Conservation (phyloP, 2,888 invertebrate genomes). For the Tiliacea aurago region DNA sequence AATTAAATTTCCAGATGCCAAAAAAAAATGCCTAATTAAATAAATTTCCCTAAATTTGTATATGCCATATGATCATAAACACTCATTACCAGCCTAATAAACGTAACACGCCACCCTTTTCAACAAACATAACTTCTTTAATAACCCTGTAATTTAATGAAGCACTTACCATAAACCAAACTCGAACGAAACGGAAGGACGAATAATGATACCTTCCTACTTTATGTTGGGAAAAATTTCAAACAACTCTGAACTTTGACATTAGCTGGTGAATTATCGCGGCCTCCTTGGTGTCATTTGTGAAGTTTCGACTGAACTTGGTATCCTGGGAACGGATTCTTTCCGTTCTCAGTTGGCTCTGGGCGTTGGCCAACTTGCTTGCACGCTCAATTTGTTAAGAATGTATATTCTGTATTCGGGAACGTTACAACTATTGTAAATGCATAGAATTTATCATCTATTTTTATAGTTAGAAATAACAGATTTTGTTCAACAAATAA, state of each 20-base stretch:
- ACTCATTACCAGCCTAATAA: conserved; percentile 42
- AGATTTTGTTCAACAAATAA: background rate
- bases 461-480: background rate
- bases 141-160: conserved; percentile 57
- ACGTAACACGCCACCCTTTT: conserved; percentile 34
- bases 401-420: conserved; percentile 66
- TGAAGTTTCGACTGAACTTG: conserved; percentile 83
- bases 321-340: conserved; percentile 78
- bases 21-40: background rate
- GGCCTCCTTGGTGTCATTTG: conserved; percentile 89
- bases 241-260: conserved; percentile 87
- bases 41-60: background rate
- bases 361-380: conserved; percentile 74
- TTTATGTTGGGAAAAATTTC: conserved; percentile 85
- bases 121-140: conserved; percentile 51
- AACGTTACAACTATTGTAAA: conserved; percentile 34
- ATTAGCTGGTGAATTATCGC: conserved; percentile 88
- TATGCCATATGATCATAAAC: background rate
- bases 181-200: conserved; percentile 75
- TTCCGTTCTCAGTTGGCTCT: conserved; percentile 72
- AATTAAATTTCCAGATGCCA: background rate
- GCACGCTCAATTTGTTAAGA: conserved; percentile 70
- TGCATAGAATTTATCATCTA: conserved; percentile 22
- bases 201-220: conserved; percentile 75
- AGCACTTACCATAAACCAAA: conserved; percentile 67